Conservation (phyloP, 2,113 vertebrate species). For the Brachyhypopomus gauderio region DNA sequence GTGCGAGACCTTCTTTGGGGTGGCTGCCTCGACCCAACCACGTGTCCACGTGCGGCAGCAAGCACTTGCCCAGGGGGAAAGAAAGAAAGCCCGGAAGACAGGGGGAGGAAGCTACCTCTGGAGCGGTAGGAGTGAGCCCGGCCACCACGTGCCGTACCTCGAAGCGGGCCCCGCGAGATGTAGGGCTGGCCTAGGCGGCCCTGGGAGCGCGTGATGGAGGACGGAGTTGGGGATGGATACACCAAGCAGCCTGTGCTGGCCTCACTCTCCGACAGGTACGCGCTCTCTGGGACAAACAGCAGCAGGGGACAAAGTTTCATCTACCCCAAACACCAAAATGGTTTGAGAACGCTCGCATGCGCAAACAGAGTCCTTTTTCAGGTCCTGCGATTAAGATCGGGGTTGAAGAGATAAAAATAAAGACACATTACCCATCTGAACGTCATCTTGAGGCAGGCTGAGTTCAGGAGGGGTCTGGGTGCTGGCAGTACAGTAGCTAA, state of each 20-base stretch:
- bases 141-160: conserved; percentile 82
- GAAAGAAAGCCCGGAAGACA: not conserved
- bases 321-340: not conserved
- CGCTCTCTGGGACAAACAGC: conserved; percentile 58
- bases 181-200: conserved; percentile 78
- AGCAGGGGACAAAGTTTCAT: not conserved
- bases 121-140: conserved; percentile 79
- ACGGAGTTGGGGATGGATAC: conserved; percentile 51
- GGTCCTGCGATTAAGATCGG: too few relatives aligned
- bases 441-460: conserved; percentile 78
- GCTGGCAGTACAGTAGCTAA: conserved; percentile 84
- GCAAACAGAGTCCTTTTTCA: too few relatives aligned
- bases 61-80: too few relatives aligned
- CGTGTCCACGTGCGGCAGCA: too few relatives aligned
- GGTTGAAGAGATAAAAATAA: too few relatives aligned
- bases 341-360: not conserved
- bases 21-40: too few relatives aligned
- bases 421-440: conserved; percentile 69
- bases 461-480: conserved; percentile 91
- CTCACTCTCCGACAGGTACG: conserved; percentile 77
- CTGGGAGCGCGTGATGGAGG: conserved; percentile 75
- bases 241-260: conserved; percentile 77
- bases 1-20: too few relatives aligned
- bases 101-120: conserved; percentile 75
- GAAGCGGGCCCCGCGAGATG: conserved; percentile 77